phyloP scores from a whole-genome alignment of 2,888 invertebrate species.

The Coenonympha arcania region DNA sequence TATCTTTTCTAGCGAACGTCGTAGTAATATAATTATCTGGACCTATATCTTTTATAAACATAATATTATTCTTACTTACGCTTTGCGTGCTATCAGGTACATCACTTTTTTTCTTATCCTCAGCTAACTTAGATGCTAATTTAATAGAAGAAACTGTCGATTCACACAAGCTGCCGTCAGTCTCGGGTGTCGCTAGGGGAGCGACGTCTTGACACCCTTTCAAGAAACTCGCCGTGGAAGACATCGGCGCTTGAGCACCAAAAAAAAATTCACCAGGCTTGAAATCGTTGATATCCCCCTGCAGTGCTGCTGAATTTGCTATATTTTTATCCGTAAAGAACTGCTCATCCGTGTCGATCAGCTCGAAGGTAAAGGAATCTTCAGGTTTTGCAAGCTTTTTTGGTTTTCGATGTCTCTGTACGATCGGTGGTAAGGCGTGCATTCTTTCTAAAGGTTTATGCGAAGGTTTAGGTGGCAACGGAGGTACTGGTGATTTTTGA shows the following conservation, averaged over 20 bases:
- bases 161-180: conserved; percentile 75
- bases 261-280: conserved; percentile 70
- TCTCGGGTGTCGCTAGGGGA: conserved; percentile 77
- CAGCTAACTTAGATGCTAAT: conserved; percentile 60
- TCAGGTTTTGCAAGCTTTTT: conserved; percentile 78
- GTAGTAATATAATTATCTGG: conserved; percentile 83
- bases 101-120: conserved; percentile 59
- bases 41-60: conserved; percentile 79
- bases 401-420: conserved; percentile 79
- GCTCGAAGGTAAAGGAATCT: conserved; percentile 87
- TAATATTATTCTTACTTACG: conserved; percentile 70
- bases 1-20: conserved; percentile 70
- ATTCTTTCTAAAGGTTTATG: conserved; percentile 86
- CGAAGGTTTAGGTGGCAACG: conserved; percentile 79
- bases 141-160: conserved; percentile 71
- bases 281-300: conserved; percentile 61
- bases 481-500: conserved; percentile 80
- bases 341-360: conserved; percentile 86
- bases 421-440: conserved; percentile 80
- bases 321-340: conserved; percentile 69
- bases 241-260: conserved; percentile 53
- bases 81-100: conserved; percentile 60
- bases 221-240: conserved; percentile 58
- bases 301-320: conserved; percentile 58
- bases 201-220: conserved; percentile 63